These are phyloP conservation scores for Nineta flava DNA, from an alignment of 2,888 invertebrate genomes.

Conservation along the genomic window DNA sequence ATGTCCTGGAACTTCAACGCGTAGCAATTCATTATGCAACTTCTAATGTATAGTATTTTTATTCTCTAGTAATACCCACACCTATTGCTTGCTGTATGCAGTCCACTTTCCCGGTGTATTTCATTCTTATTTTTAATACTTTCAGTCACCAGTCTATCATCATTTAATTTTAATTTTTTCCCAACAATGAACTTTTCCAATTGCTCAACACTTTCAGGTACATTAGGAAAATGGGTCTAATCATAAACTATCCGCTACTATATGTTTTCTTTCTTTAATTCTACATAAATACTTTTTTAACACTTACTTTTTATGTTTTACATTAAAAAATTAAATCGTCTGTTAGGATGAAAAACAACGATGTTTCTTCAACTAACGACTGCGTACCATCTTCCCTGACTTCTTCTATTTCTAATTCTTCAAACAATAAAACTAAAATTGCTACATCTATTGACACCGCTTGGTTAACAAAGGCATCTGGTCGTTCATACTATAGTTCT, in stretches of 20 bases:
- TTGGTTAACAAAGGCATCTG: slow-evolving; percentile 1
- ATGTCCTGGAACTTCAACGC: too few species aligned
- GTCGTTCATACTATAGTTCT: slow-evolving; percentile 2
- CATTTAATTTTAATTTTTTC: background rate
- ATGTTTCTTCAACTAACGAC: slow-evolving; percentile 1
- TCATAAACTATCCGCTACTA: background rate
- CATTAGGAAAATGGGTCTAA: background rate
- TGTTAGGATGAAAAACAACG: background rate
- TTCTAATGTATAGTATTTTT: too few species aligned
- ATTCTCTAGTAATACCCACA: too few species aligned
- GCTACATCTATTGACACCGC: background rate
- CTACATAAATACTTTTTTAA: background rate
- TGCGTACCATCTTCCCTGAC: background rate
- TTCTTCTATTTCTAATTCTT: slow-evolving; percentile 1
- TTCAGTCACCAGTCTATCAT: background rate
- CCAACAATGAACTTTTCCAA: background rate
- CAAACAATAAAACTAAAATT: background rate
- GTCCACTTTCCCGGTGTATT: background rate
- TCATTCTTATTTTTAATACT: background rate
- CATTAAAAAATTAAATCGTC: background rate
- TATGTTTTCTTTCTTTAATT: background rate
- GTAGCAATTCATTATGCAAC: too few species aligned
- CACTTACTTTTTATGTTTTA: background rate
- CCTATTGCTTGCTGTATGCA: background rate
- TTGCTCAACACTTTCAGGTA: background rate